Evolutionary conservation across 2,113 vertebrate species (phyloP).

Genomic region (Perognathus longimembris): DNA sequence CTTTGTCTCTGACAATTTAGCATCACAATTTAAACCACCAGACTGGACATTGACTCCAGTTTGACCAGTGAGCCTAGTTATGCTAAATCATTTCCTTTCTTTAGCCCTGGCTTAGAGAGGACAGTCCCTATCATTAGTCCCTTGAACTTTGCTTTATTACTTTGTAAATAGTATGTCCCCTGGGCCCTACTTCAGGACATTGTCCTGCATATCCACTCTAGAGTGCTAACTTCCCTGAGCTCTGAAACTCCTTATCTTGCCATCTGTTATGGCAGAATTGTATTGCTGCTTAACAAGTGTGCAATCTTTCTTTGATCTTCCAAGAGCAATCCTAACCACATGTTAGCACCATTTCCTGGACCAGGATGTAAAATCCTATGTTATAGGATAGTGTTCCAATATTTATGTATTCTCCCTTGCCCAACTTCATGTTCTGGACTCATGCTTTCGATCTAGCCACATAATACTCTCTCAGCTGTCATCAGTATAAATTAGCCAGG

Average conservation of each 20-base stretch:
- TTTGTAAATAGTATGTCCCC: not conserved
- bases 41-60: not conserved
- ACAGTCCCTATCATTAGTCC: not conserved
- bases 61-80: not conserved
- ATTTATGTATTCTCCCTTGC: not conserved
- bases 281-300: not conserved
- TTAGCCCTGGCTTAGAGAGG: not conserved
- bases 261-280: not conserved
- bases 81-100: not conserved
- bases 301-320: constrained; percentile 2
- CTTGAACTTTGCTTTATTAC: not conserved
- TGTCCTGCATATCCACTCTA: not conserved
- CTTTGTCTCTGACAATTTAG: not conserved
- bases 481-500: not conserved
- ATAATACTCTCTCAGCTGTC: not conserved
- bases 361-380: not conserved
- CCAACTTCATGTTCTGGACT: not conserved
- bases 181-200: not conserved
- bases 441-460: not conserved
- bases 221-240: not conserved
- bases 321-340: not conserved
- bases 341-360: not conserved
- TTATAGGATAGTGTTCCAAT: not conserved
- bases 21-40: not conserved
- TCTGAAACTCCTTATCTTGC: not conserved